Evolutionary conservation across 92 coral and sea anemone species (phyloP).

Genomic region (Chrysogorgia sp.): DNA sequence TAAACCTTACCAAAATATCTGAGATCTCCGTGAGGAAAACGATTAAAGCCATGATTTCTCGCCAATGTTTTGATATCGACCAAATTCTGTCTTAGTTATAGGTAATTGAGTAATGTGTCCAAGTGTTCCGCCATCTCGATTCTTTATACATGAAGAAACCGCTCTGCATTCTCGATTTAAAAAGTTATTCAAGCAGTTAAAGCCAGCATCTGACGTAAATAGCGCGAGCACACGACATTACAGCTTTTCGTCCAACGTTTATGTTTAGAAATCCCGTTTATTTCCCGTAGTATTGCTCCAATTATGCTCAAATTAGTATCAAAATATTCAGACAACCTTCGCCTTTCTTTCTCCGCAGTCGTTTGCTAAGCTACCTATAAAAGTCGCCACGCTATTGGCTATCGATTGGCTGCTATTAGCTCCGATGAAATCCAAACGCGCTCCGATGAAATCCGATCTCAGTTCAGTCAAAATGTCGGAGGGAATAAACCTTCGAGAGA

Average conservation of each 20-base stretch:
- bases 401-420: conserved; percentile 5
- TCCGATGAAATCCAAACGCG: not conserved
- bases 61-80: conserved; percentile 1
- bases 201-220: conserved; percentile 17
- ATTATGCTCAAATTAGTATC: conserved; percentile 7
- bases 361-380: conserved; percentile 23
- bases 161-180: conserved; percentile 31
- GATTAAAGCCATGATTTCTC: conserved; percentile 15
- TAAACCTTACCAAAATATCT: conserved; percentile 21
- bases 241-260: conserved; percentile 16
- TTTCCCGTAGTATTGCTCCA: not conserved
- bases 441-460: not conserved
- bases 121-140: conserved; percentile 19
- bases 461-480: conserved; percentile 8
- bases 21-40: not conserved
- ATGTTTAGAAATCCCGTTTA: conserved; percentile 11
- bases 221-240: conserved; percentile 17
- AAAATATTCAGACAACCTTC: conserved; percentile 9
- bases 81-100: conserved; percentile 22
- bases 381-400: conserved; percentile 37
- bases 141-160: conserved; percentile 19
- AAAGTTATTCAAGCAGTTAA: not conserved
- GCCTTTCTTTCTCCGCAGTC: conserved; percentile 15
- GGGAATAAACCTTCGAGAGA: conserved; percentile 1
- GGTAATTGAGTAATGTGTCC: conserved; percentile 3